Evolutionary conservation across 2,888 invertebrate genomes (phyloP).

Genomic region (Pristionchus japonicus): DNA sequence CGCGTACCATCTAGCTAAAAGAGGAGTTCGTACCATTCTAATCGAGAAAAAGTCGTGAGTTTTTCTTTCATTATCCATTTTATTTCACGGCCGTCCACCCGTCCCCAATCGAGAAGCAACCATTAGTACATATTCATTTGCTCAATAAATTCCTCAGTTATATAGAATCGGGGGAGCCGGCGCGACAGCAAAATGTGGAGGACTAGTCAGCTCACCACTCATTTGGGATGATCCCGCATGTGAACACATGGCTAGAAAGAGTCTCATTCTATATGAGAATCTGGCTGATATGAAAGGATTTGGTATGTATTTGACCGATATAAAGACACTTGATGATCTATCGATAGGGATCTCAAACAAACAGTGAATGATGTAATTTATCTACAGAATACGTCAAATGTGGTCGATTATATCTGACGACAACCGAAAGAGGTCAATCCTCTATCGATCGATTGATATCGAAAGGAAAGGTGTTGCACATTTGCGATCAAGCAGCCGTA

Average conservation of each 20-base stretch:
- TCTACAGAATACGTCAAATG: conserved; percentile 64
- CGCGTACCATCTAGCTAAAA: conserved; percentile 83
- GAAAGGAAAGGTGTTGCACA: conserved; percentile 1
- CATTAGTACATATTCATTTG: too few relatives aligned
- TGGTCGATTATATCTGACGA: conserved; percentile 72
- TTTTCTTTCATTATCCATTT: too few relatives aligned
- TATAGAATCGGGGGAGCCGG: conserved; percentile 81
- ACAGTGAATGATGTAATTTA: too few relatives aligned
- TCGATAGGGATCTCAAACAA: too few relatives aligned
- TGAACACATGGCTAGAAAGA: conserved; percentile 83
- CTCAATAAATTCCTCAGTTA: too few relatives aligned
- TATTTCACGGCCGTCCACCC: too few relatives aligned
- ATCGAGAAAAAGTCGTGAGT: conserved; percentile 78
- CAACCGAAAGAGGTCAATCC: conserved; percentile 42
- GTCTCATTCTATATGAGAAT: conserved; percentile 84
- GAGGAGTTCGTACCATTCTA: conserved; percentile 83
- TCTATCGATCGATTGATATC: neutral
- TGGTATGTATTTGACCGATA: too few relatives aligned
- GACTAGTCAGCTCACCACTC: conserved; percentile 83
- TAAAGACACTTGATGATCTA: too few relatives aligned
- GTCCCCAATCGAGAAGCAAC: too few relatives aligned
- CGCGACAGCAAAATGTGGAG: conserved; percentile 84
- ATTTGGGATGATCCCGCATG: conserved; percentile 82
- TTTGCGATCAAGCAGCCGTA: neutral
- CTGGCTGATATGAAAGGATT: conserved; percentile 79